Evolutionary conservation across 2,113 vertebrate species (phyloP), one percentile per base, ranked within the genome.

Genomic region (Poeciliopsis prolifica): DNA sequence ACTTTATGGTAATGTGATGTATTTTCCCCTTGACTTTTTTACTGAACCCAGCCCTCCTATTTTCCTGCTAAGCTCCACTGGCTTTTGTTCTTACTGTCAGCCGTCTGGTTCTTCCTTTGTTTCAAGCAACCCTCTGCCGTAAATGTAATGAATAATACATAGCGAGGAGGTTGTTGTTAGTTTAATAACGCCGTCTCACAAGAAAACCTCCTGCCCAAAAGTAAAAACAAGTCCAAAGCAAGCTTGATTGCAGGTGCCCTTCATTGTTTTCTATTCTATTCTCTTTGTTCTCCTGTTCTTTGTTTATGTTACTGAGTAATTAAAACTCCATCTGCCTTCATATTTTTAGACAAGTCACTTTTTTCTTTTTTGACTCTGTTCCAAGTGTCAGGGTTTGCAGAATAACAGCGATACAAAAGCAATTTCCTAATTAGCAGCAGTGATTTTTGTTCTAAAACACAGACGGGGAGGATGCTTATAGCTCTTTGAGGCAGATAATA

Each of bases 61-160:
- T 58, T 58, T 30, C 69, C 51, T 54, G 15, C 33, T 64, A 12
- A 48, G 17, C 7, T 65, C 35, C 19, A 54, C 54, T 33, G 58
- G 65, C 1, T 33, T 58, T 60, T 67, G 63, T 42, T 64, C 54
- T 33, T 40, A 29, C 33, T 71, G 30, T 28, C 71, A 78, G 30
- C 42, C 40, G 1, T n/a, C 70, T 51, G 6, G 29, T 62, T 77
- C 33, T 51, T 65, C 22, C 26, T 68, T 70, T 30, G 29, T 74
- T 42, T 3, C 28, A 70, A 80, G 29, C 62, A 61, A 60, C 4
- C 29, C 24, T 44, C 24, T 69, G 35, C 48, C 0, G n/a, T 61
- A 61, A 70, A 69, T 68, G 31, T 26, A 29, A 65, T 61, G 29
- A 65, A 65, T 42, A 61, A 78, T 60, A 0, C 13, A 12, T 2